These are phyloP conservation scores for Thunnus thynnus DNA, from an alignment of 2,113 vertebrate genomes.

Conservation along the genomic window DNA sequence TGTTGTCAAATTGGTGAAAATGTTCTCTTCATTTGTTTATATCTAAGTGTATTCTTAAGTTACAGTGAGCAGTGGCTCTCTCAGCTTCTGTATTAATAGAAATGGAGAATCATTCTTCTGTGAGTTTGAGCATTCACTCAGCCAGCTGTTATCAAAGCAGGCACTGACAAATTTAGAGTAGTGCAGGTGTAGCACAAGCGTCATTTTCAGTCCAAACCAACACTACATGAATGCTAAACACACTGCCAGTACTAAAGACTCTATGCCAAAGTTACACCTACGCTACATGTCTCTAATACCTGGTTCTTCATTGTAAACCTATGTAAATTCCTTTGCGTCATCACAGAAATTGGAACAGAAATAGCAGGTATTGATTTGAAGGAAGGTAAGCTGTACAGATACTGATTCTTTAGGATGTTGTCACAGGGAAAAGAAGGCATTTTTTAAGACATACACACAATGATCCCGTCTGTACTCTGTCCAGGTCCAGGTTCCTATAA, in stretches of 20 bases:
- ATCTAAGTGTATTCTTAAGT: neutral
- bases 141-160: neutral
- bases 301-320: neutral
- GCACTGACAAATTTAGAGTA: neutral
- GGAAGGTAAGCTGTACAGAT: neutral
- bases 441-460: neutral
- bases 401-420: neutral
- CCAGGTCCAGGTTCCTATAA: conserved; percentile 83
- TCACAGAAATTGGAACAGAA: neutral
- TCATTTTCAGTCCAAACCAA: conserved; percentile 20
- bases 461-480: conserved; percentile 24
- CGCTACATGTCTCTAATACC: conserved; percentile 5
- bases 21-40: too few relatives aligned
- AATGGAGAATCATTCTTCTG: neutral
- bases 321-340: neutral
- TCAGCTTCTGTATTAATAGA: neutral
- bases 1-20: too few relatives aligned
- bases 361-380: neutral
- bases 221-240: conserved; percentile 8
- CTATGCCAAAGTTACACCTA: conserved; percentile 29
- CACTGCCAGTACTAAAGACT: conserved; percentile 18
- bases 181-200: conserved; percentile 1
- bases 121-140: neutral
- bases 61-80: neutral
- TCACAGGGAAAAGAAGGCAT: neutral